A percentile compares a stretch with the other conserved stretches of the same genome.
Evolutionary conservation across 1,140 invertebrate genomes (phyloP).

Genomic region (Ridgeia piscesae): DNA sequence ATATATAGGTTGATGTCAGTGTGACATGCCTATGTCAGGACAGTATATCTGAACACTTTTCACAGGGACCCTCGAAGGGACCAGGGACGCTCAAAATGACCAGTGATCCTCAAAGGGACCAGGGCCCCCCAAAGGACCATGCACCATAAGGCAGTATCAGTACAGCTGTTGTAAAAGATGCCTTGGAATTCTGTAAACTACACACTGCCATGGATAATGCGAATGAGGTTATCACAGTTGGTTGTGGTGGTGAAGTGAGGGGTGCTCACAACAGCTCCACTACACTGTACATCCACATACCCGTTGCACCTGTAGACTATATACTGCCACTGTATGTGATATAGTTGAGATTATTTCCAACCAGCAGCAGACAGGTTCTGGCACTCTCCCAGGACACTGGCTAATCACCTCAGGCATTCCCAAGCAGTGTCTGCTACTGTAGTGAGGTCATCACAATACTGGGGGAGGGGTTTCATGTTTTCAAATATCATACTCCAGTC

Average conservation of each 20-base stretch:
- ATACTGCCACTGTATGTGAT: background rate
- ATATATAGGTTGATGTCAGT: background rate
- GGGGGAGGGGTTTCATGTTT: no score
- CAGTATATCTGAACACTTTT: background rate
- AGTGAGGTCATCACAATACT: background rate
- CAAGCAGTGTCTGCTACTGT: background rate
- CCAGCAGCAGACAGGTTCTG: background rate
- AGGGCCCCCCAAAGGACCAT: background rate
- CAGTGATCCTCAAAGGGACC: background rate
- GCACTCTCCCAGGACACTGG: background rate
- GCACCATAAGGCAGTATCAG: background rate
- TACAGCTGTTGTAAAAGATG: background rate
- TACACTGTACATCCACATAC: background rate
- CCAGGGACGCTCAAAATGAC: background rate
- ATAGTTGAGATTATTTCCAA: background rate
- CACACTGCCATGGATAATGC: background rate
- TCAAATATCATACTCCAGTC: no score
- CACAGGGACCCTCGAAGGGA: background rate
- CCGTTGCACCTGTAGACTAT: background rate
- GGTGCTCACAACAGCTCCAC: background rate
- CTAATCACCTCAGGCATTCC: background rate
- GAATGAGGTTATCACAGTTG: background rate
- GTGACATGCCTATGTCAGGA: background rate
- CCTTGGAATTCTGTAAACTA: background rate
- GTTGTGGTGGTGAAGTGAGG: background rate